These are phyloP conservation scores for Ramazzottius varieornatus DNA, from an alignment of 2,888 invertebrate species.

Conservation along the genomic window DNA sequence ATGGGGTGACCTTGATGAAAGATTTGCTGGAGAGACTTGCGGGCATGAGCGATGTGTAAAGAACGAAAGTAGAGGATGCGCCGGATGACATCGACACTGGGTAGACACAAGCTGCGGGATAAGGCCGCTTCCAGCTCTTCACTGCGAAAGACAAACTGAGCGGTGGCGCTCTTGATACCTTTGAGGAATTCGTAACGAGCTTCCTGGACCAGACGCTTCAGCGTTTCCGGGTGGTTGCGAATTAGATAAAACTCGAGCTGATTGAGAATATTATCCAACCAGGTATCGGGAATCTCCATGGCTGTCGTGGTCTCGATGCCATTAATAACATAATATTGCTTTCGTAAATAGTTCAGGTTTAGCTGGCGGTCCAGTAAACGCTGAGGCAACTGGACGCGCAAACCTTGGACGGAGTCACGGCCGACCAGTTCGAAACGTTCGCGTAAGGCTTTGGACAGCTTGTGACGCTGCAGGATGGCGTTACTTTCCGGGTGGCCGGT, in stretches of 20 bases:
- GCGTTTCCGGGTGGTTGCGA: not conserved
- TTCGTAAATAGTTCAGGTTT: not conserved
- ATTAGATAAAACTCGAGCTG: not conserved
- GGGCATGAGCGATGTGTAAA: not conserved
- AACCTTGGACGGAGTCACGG: not conserved
- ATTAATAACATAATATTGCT: not conserved
- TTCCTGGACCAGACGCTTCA: not conserved
- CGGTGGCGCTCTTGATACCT: not conserved
- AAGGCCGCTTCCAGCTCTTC: not conserved
- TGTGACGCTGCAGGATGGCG: not conserved
- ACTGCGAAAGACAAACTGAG: slow-evolving; percentile 2
- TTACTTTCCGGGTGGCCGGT: not conserved
- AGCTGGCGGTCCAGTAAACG: not conserved
- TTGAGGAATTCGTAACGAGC: not conserved
- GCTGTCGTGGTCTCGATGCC: not conserved
- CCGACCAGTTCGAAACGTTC: not conserved
- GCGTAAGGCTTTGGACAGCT: not conserved
- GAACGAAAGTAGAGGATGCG: not conserved
- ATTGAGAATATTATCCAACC: slow-evolving; percentile 1
- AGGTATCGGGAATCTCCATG: slow-evolving; percentile 3
- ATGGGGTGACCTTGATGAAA: not conserved
- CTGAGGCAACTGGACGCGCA: not conserved
- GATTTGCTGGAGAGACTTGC: not conserved
- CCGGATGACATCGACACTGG: not conserved
- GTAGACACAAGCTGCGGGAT: not conserved